Evolutionary conservation across 2,113 vertebrate genomes (phyloP), one percentile per base, ranked within the genome.

Genomic region (Pangasianodon hypophthalmus): DNA sequence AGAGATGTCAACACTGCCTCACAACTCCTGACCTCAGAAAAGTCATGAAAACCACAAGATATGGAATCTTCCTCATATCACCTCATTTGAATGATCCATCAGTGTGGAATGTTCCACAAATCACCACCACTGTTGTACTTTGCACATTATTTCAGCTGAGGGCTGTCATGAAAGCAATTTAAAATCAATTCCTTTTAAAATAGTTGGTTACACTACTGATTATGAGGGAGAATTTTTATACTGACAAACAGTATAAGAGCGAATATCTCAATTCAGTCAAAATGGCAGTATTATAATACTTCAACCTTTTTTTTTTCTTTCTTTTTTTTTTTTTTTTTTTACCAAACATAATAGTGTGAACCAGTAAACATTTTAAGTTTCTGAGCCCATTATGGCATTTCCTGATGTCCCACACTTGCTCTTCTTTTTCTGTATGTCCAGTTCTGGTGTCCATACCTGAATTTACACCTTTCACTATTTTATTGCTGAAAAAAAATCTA

Each of bases 181-280:
- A 73, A 64, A 82, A 88, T 71, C 87, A 88, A 88, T 90, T 88
- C 26, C 87, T 64, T 73, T 88, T 90, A 26, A 62, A 91, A 86
- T 75, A 58, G 69, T 91, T 88, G 75, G 50, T 85, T 90, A 88
- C 32, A 9, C 44, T 37, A 2, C 44, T 81, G 67, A 91, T 88
- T 85, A 80, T 11, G 60, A 62, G 71, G 32, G 50, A 87, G 37
- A 64, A n/a, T 24, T n/a, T 91, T 85, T 21, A 48, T 85, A 41
- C 19, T 90, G 62, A 88, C 67, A 32, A 19, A 44, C 73, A 85
- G 44, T 37, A 88, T 56, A 77, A 32, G 46, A 41, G 13, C 8
- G 46, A 71, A 91, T 81, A 60, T 87, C 41, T 46, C 32, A 32
- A 58, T 73, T 24, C 88, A 85, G 46, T n/a, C 18, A 13, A 50